Base-by-base conservation (phyloP, 2,797 vertebrate species). In the Enteromius anoplus region DNA sequence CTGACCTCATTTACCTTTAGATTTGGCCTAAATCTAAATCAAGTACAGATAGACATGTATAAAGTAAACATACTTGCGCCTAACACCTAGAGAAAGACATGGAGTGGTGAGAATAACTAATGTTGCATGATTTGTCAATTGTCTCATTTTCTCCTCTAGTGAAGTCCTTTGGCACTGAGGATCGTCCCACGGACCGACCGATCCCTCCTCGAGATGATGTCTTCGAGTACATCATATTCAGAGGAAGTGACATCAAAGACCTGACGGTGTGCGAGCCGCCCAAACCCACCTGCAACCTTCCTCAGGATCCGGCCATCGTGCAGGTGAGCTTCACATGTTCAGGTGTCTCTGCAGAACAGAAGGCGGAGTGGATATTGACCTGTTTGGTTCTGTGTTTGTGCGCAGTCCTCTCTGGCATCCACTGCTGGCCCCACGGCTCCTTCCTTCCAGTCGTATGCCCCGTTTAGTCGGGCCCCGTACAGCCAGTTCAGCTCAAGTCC, bases 241-340 rank as follows among this genome's bases (percentile, higher is more conserved):
- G 98, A 21, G 98, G 97, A 66, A 99, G 98, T 77, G 98, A 99
- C 85, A 99, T 99, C 69, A 99, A 99, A 91, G 98, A 99, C 86
- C 93, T 99, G n/a, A 99, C 98, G 0, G 98, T 99, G 5, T 99
- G 98, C 89, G 98, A 99, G 91, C 97, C 97, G 0, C 98, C 98
- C 10, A 99, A 99, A 89, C 96, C 97, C 60, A 95, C 97, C 19
- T 97, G 96, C 88, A 94, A 93, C 65, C 93, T 99, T 89, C 97
- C 98, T 80, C 98, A 99, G 93, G 98, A 99, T 89, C 98, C 98
- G 66, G 98, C 98, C 83, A 99, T 99, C 32, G 98, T 99, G 86
- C 98, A 99, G 90, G 98, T 98, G 92, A 90, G 85, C 0, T 0
- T 17, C 17, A 0, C 70, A 12, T 4, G 3, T 65, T 10, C 19